Conservation (phyloP, 2,113 vertebrate genomes). For the Semnornis frantzii region DNA sequence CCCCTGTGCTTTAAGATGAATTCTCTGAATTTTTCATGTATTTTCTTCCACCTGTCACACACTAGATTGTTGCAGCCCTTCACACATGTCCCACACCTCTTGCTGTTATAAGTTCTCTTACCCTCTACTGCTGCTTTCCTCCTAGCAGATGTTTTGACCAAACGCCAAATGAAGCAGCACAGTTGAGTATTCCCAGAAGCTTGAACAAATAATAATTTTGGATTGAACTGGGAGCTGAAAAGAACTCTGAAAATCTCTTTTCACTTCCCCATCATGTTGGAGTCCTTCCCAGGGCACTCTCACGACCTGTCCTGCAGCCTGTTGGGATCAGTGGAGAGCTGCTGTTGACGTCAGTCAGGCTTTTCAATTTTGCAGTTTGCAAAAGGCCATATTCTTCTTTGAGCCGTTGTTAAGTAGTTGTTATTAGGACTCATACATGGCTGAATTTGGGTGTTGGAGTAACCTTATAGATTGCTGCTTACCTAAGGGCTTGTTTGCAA, state of each 20-base stretch:
- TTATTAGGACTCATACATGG: conserved; percentile 26
- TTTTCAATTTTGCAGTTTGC: conserved; percentile 1
- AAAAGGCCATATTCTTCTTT: conserved; percentile 13
- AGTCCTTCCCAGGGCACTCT: conserved; percentile 3
- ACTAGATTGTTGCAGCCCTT: background rate
- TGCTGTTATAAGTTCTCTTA: background rate
- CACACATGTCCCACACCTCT: background rate
- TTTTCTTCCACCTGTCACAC: background rate
- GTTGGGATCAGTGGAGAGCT: conserved; percentile 1
- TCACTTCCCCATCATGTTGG: background rate
- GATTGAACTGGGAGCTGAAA: background rate
- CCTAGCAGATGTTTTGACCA: background rate
- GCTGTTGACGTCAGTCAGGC: background rate
- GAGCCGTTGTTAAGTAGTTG: background rate
- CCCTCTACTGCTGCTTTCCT: background rate
- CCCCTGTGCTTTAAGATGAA: background rate
- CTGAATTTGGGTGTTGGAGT: conserved; percentile 44
- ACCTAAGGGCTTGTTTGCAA: conserved; percentile 62
- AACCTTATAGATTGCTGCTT: conserved; percentile 41
- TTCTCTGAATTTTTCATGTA: background rate
- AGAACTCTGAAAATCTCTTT: background rate
- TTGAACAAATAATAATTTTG: background rate
- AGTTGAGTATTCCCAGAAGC: background rate
- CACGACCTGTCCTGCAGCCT: background rate
- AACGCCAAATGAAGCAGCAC: conserved; percentile 13